phyloP scores from a whole-genome alignment of 2,888 invertebrate species.

The Cantharis rufa region DNA sequence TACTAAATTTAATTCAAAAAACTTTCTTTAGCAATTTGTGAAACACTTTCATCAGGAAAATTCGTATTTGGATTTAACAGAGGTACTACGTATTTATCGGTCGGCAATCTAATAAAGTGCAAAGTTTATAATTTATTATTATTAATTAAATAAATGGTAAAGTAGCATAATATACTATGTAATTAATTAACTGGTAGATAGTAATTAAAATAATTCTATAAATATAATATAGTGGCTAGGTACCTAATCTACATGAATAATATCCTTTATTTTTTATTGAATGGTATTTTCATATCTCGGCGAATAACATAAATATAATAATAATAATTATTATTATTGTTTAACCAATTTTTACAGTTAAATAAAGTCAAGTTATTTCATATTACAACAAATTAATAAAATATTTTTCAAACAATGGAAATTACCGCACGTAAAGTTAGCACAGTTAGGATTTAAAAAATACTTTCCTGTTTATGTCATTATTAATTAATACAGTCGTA shows the following conservation, averaged over 20 bases:
- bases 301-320: no score
- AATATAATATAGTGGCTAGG: neutral
- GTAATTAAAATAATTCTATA: neutral
- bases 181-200: neutral
- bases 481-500: neutral
- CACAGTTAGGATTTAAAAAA: neutral
- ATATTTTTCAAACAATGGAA: neutral
- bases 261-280: neutral
- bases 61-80: neutral
- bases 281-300: neutral
- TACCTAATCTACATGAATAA: neutral
- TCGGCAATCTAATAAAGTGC: neutral
- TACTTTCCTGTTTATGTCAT: neutral
- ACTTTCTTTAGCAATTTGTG: neutral
- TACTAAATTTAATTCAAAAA: slow-evolving; percentile 1
- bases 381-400: neutral
- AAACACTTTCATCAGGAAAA: neutral
- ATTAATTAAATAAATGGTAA: neutral
- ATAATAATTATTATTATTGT: neutral
- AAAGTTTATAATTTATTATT: neutral
- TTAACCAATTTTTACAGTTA: neutral
- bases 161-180: neutral
- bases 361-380: neutral
- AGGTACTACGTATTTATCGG: neutral
- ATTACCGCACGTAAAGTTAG: neutral